phyloP scores from a whole-genome alignment of 2,888 invertebrate species.

The Nemapogon koenigi region DNA sequence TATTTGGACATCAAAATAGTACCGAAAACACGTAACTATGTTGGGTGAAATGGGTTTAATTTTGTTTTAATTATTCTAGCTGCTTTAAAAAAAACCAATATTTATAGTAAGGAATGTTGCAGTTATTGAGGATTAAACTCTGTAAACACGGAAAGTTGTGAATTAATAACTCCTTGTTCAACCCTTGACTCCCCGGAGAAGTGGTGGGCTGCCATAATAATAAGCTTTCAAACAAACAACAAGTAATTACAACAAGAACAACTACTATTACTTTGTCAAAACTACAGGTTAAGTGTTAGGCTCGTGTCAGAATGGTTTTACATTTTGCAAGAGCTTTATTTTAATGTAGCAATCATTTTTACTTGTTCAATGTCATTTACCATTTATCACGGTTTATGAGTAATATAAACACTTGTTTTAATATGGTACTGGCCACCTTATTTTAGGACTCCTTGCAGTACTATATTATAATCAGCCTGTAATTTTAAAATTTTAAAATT shows the following conservation, averaged over 20 bases:
- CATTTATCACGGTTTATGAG: background rate
- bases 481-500: no score
- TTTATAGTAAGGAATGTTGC: constrained; percentile 30
- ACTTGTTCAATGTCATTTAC: no score
- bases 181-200: constrained; percentile 40
- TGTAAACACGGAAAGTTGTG: constrained; percentile 37
- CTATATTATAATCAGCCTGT: no score
- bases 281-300: constrained; percentile 35
- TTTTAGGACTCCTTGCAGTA: no score
- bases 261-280: constrained; percentile 41
- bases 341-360: no score
- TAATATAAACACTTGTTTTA: background rate
- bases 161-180: constrained; percentile 43
- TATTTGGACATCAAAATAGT: no score
- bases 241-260: constrained; percentile 55
- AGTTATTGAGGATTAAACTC: constrained; percentile 33
- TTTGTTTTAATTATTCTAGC: no score
- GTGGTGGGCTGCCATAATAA: constrained; percentile 42
- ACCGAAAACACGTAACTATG: no score
- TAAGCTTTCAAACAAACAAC: constrained; percentile 53
- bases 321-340: no score
- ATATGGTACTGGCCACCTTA: no score
- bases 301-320: background rate
- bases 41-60: no score
- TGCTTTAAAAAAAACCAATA: no score